Percentiles rank a stretch among this genome's conserved stretches.
These are phyloP conservation scores for Coracias cyanogaster DNA, from an alignment of 2,797 vertebrate genomes.

Conservation along the genomic window DNA sequence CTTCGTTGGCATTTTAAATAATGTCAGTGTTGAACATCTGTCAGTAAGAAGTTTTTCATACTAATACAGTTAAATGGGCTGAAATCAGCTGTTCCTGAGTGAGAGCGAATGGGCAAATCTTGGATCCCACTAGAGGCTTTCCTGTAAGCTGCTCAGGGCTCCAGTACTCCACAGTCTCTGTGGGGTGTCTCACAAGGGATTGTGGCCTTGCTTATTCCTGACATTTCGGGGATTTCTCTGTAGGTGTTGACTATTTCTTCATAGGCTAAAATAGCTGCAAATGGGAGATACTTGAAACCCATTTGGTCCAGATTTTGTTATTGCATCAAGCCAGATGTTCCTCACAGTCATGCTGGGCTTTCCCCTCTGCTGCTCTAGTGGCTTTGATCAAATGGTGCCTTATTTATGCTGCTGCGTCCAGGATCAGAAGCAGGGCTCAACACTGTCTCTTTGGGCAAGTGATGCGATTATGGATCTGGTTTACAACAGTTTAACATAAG, in stretches of 20 bases:
- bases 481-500: background rate
- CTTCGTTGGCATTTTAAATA: slow-evolving; percentile 15
- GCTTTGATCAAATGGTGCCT: background rate
- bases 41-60: background rate
- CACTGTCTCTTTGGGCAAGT: background rate
- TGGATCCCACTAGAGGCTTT: background rate
- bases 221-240: background rate
- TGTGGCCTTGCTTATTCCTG: background rate
- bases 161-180: background rate
- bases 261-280: background rate
- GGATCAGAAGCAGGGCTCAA: background rate
- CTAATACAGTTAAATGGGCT: background rate
- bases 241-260: background rate
- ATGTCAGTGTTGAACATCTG: slow-evolving; percentile 17
- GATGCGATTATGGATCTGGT: background rate
- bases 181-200: background rate
- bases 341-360: background rate
- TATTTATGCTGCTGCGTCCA: background rate
- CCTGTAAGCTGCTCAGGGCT: background rate
- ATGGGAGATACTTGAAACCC: background rate
- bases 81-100: background rate
- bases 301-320: background rate
- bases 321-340: background rate
- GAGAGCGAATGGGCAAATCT: background rate
- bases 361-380: background rate